These are phyloP conservation scores for Augiades crinisus DNA, from an alignment of 2,888 invertebrate genomes.

Conservation along the genomic window DNA sequence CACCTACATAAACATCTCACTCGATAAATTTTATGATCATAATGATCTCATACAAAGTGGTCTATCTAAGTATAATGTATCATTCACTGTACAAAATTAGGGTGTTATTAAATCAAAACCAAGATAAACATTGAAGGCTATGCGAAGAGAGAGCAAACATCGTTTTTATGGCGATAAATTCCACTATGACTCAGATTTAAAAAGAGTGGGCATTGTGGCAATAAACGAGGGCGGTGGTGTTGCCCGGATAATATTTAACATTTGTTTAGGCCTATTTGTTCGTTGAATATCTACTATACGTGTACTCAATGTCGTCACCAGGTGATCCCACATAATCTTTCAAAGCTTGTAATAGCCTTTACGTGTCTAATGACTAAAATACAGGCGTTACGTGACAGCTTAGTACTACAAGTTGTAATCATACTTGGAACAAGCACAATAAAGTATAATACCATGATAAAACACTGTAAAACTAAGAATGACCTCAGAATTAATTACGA, in stretches of 20 bases:
- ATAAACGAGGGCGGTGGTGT: not conserved
- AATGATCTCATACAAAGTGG: not conserved
- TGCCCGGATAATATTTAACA: not conserved
- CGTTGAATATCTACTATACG: not conserved
- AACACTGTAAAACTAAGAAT: no score
- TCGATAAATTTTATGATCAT: no score
- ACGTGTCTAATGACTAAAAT: not conserved
- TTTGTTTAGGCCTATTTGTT: constrained; percentile 1
- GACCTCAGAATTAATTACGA: no score
- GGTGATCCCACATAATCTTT: constrained; percentile 13
- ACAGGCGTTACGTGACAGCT: not conserved
- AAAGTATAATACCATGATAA: not conserved
- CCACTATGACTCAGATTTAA: constrained; percentile 36
- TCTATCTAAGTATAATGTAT: constrained; percentile 9
- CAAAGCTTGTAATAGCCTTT: not conserved
- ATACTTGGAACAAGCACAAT: not conserved
- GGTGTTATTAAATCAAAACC: constrained; percentile 45
- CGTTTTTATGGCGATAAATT: constrained; percentile 40
- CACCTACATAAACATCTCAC: no score
- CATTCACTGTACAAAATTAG: constrained; percentile 18
- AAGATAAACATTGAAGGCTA: constrained; percentile 34
- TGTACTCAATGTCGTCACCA: not conserved
- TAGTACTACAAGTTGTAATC: not conserved
- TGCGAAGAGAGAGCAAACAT: constrained; percentile 31
- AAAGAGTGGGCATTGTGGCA: not conserved